Conservation (phyloP, 2,888 invertebrate species). For the Embidobia sp. region DNA sequence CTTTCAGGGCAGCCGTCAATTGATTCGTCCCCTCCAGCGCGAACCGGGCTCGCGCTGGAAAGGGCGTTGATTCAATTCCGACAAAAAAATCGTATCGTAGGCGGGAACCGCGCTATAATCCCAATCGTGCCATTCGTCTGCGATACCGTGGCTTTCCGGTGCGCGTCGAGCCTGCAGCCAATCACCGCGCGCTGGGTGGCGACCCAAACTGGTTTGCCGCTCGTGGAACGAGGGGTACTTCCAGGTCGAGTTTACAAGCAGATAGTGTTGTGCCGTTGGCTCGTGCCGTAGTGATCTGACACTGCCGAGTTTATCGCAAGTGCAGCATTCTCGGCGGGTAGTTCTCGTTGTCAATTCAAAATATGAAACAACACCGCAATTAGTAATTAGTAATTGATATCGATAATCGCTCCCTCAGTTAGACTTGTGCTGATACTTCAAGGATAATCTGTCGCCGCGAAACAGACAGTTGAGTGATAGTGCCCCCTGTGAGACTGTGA, state of each 20-base stretch:
- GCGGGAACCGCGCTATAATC: constrained; percentile 71
- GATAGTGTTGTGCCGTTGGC: constrained; percentile 82
- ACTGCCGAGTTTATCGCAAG: constrained; percentile 70
- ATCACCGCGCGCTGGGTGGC: constrained; percentile 75
- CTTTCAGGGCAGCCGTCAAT: constrained; percentile 79
- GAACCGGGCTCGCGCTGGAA: constrained; percentile 61
- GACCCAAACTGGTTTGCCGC: constrained; percentile 74
- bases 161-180: constrained; percentile 69
- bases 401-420: no score
- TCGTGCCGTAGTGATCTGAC: constrained; percentile 78
- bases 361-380: no score
- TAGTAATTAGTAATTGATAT: no score
- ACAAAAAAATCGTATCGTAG: constrained; percentile 74
- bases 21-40: constrained; percentile 79
- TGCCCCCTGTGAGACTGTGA: constrained; percentile 52
- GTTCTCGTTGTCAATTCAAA: background rate
- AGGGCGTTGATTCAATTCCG: constrained; percentile 80
- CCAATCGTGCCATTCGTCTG: constrained; percentile 68
- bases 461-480: constrained; percentile 33
- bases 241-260: constrained; percentile 75
- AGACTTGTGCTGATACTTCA: constrained; percentile 4
- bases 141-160: constrained; percentile 67
- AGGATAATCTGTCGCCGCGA: background rate
- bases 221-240: constrained; percentile 74
- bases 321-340: constrained; percentile 53